Evolutionary conservation across 2,888 invertebrate genomes (phyloP).

Genomic region (Nemapogon koenigi): DNA sequence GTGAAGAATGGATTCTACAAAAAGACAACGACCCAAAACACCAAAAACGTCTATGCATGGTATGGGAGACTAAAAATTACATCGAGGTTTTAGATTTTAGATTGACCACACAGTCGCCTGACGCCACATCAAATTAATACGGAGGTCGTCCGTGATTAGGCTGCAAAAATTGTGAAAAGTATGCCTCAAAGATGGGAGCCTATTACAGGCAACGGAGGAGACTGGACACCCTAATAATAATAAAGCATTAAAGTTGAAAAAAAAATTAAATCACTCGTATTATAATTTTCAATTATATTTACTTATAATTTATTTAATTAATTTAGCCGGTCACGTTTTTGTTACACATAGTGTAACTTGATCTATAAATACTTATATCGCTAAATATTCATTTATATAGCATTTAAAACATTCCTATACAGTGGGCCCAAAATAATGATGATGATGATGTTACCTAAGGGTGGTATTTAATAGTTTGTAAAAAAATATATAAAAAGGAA

Average conservation of each 20-base stretch:
- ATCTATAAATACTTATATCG: too few relatives aligned
- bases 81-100: conserved; percentile 17
- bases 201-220: conserved; percentile 13
- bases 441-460: too few relatives aligned
- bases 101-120: not conserved
- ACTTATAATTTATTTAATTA: not conserved
- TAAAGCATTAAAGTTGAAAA: not conserved
- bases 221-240: conserved; percentile 14
- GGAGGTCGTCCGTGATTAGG: not conserved
- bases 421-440: too few relatives aligned
- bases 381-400: too few relatives aligned
- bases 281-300: not conserved
- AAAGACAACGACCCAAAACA: conserved; percentile 20
- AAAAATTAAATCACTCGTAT: not conserved
- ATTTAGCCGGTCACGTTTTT: not conserved
- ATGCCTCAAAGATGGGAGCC: conserved; percentile 12
- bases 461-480: too few relatives aligned
- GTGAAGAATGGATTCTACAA: conserved; percentile 15
- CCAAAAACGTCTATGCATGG: conserved; percentile 17
- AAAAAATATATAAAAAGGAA: too few relatives aligned
- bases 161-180: conserved; percentile 11
- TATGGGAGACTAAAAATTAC: conserved; percentile 18
- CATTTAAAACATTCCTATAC: too few relatives aligned
- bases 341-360: not conserved
- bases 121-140: not conserved